Evolutionary conservation across 2,797 vertebrate species (phyloP).

Genomic region (Rachycentron canadum): DNA sequence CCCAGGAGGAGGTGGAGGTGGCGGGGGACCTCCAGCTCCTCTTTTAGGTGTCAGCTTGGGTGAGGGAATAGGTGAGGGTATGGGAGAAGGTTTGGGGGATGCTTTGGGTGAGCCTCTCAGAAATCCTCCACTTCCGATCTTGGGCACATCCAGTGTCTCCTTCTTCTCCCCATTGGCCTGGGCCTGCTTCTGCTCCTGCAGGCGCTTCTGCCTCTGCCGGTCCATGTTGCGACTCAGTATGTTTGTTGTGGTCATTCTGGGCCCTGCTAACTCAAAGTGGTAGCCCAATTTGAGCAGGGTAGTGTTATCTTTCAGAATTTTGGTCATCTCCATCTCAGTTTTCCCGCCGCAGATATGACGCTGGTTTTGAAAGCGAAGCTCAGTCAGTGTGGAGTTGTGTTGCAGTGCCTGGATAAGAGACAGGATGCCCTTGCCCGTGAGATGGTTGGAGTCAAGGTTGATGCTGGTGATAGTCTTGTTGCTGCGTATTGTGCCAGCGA

Average conservation of each 20-base stretch:
- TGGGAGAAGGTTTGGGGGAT: constrained; percentile 87
- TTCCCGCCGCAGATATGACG: constrained; percentile 97
- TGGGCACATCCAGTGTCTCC: constrained; percentile 89
- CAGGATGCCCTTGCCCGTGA: constrained; percentile 95
- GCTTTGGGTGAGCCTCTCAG: constrained; percentile 85
- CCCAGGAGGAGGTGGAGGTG: constrained; percentile 79
- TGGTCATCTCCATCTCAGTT: constrained; percentile 98
- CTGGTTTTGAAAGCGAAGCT: constrained; percentile 99
- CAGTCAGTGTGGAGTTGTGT: constrained; percentile 92
- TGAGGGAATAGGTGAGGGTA: constrained; percentile 86
- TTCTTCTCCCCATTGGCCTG: constrained; percentile 91
- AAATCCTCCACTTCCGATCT: constrained; percentile 79
- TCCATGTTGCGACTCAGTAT: constrained; percentile 99
- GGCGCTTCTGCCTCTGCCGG: constrained; percentile 93
- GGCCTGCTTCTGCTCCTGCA: constrained; percentile 94
- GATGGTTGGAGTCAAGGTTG: constrained; percentile 98
- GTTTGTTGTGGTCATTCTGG: constrained; percentile 97
- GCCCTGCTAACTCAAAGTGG: constrained; percentile 96
- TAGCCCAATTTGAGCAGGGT: constrained; percentile 96
- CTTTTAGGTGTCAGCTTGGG: constrained; percentile 89
- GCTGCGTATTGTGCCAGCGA: constrained; percentile 90
- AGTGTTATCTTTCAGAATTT: constrained; percentile 95
- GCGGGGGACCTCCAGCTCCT: constrained; percentile 71
- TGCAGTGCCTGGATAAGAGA: constrained; percentile 93
- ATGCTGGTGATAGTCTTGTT: constrained; percentile 94